These are phyloP conservation scores for Rhabdornis inornatus DNA, from an alignment of 2,113 vertebrate species.

Conservation along the genomic window DNA sequence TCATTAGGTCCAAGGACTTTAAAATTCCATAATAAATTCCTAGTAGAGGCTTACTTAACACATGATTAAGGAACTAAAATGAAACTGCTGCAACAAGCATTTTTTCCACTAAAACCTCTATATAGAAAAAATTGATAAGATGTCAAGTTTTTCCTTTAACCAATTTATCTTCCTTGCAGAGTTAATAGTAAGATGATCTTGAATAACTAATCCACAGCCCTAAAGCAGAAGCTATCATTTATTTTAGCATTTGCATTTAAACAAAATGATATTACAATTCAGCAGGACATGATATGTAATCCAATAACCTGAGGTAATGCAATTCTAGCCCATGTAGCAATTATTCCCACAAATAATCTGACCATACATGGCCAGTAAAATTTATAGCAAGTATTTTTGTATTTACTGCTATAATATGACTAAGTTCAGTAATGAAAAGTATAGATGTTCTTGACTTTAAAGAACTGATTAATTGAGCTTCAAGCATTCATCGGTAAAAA, in stretches of 20 bases:
- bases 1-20: not conserved
- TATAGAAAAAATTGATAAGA: slow-evolving; percentile 60
- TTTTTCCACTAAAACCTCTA: slow-evolving; percentile 35
- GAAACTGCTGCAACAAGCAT: slow-evolving; percentile 21
- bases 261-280: slow-evolving; percentile 61
- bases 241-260: slow-evolving; percentile 67
- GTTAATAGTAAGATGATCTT: slow-evolving; percentile 48
- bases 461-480: not conserved
- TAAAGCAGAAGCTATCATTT: slow-evolving; percentile 47
- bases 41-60: not conserved
- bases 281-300: slow-evolving; percentile 22
- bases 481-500: not conserved
- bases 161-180: slow-evolving; percentile 9
- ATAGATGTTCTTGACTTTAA: not conserved
- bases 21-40: not conserved
- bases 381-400: slow-evolving; percentile 11
- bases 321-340: not conserved
- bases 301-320: not conserved
- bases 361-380: not conserved
- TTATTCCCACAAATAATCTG: slow-evolving; percentile 45
- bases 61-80: slow-evolving; percentile 8
- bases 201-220: slow-evolving; percentile 15
- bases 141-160: slow-evolving; percentile 34
- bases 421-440: not conserved
- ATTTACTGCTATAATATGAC: slow-evolving; percentile 21